phyloP scores from a whole-genome alignment of 2,888 invertebrate species.

The Lutraria lutraria region DNA sequence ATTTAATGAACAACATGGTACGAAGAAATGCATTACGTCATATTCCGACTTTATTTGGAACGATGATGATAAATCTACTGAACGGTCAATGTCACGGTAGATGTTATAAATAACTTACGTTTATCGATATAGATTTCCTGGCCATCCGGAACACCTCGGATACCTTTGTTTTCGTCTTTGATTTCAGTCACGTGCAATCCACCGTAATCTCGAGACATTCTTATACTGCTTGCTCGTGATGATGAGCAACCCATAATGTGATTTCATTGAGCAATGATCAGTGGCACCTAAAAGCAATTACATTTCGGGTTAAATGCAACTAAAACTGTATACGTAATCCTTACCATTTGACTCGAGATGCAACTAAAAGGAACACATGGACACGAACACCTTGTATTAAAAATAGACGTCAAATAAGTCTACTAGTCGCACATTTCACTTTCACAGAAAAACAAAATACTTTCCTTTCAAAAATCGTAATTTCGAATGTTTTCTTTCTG shows the following conservation, averaged over 20 bases:
- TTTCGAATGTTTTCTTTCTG: too few relatives aligned
- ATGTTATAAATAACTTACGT: slow-evolving; percentile 22
- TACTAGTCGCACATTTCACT: background rate
- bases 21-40: background rate
- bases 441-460: background rate
- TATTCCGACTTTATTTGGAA: background rate
- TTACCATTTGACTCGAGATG: background rate
- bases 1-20: background rate
- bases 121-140: slow-evolving; percentile 45
- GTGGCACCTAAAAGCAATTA: background rate
- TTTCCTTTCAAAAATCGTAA: background rate
- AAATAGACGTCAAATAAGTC: too few relatives aligned
- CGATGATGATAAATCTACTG: background rate
- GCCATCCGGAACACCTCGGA: slow-evolving; percentile 45
- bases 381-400: too few relatives aligned
- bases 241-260: slow-evolving; percentile 43
- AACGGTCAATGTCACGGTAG: background rate
- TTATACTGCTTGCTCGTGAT: slow-evolving; percentile 31
- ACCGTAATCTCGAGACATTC: slow-evolving; percentile 20
- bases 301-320: background rate
- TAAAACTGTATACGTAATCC: background rate
- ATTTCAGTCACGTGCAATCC: slow-evolving; percentile 6
- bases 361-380: background rate
- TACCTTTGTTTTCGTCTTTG: background rate
- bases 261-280: slow-evolving; percentile 5